Percentiles rank a stretch among this genome's conserved stretches.
Conservation (phyloP, 1,140 invertebrate genomes). For the Zophobas atratus region DNA sequence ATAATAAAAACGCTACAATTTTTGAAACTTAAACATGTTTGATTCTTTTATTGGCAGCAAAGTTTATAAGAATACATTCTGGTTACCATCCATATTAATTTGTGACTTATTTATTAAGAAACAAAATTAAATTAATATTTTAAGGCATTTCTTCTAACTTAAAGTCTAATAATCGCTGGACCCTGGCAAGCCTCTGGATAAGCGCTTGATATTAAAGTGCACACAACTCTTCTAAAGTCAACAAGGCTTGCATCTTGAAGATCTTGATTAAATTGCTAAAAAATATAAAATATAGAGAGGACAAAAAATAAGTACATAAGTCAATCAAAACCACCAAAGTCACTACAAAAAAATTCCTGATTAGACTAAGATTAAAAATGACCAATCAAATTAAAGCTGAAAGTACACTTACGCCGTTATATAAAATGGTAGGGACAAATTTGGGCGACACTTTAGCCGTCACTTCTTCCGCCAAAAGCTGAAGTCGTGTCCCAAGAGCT, state of each 20-base stretch:
- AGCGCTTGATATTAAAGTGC: slow-evolving; percentile 49
- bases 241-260: slow-evolving; percentile 59
- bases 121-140: too few relatives aligned
- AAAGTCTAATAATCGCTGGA: slow-evolving; percentile 26
- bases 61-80: too few relatives aligned
- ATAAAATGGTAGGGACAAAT: slow-evolving; percentile 78
- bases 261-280: slow-evolving; percentile 62
- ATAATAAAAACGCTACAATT: too few relatives aligned
- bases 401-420: slow-evolving; percentile 69
- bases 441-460: slow-evolving; percentile 69
- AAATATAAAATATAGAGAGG: slow-evolving; percentile 35
- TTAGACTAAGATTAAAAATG: too few relatives aligned
- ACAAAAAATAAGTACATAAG: not conserved
- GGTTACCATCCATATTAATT: too few relatives aligned
- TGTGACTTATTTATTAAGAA: too few relatives aligned
- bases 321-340: too few relatives aligned
- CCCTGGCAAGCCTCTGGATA: slow-evolving; percentile 43
- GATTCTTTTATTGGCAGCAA: too few relatives aligned
- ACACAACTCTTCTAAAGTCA: slow-evolving; percentile 59
- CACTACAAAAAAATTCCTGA: too few relatives aligned
- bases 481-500: slow-evolving; percentile 69
- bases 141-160: not conserved
- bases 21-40: too few relatives aligned
- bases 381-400: too few relatives aligned
- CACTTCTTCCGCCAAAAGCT: slow-evolving; percentile 72